Base-by-base conservation (phyloP, 2,797 vertebrate genomes). In the Alca torda region DNA sequence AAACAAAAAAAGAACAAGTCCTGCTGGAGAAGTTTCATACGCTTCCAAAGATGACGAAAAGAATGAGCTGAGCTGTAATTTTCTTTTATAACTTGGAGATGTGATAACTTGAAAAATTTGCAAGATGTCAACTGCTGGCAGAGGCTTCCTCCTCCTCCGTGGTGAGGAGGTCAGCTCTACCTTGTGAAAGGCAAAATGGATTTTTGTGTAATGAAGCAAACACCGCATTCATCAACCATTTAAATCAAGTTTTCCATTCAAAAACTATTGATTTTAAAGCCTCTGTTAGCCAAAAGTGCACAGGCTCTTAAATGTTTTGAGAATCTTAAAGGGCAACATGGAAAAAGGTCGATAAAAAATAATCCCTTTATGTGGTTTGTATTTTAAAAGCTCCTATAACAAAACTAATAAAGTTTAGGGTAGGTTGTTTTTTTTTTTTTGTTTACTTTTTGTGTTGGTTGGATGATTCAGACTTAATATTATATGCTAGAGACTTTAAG, bases 241-340 rank as follows among this genome's bases (percentile, higher is more conserved):
- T 96, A 96, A 95, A 95, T 95, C 91, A 94, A 93, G 80, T 94
- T 97, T 97, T 97, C 91, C 90, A 97, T 91, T 97, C 85, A 93
- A 93, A 98, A 94, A 10, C 56, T 97, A 97, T 78, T 96, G 97
- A 97, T 96, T 95, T 95, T 61, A 97, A 97, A 97, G 88, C 78
- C 70, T 95, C 91, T 95, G 87, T 84, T 95, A 93, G 85, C 81
- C 82, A 67, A 85, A 97, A 97, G 89, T 89, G 86, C 84, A 96
- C 37, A 90, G 84, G 95, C 83, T 96, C 90, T 94, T 89, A 91
- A 95, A 97, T 94, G 91, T 96, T 96, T 97, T 92, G 81, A 97
- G 90, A 96, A 93, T 95, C 94, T 93, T 96, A 97, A 98, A 97
- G 93, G 94, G 74, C 87, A 97, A 94, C 54, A 68, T 48, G 30